phyloP scores from a whole-genome alignment of 2,888 invertebrate genomes.

The Plagodis pulveraria region DNA sequence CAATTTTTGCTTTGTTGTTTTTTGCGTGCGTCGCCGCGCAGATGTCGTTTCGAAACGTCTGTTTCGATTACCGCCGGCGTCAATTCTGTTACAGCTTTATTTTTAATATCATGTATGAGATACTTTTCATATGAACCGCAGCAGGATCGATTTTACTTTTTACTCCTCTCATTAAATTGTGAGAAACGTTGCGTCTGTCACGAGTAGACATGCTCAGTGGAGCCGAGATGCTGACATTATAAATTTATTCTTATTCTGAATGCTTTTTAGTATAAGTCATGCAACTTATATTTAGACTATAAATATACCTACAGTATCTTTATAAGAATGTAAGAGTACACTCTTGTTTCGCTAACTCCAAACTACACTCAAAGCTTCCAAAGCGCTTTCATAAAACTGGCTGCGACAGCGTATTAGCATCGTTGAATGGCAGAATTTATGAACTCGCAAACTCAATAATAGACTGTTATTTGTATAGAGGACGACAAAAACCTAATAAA shows the following conservation, averaged over 20 bases:
- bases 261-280: slow-evolving; percentile 1
- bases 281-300: slow-evolving; percentile 1
- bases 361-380: slow-evolving; percentile 24
- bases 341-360: slow-evolving; percentile 20
- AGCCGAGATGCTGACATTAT: background rate
- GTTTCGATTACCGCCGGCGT: slow-evolving; percentile 73
- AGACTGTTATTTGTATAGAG: slow-evolving; percentile 46
- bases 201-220: slow-evolving; percentile 1
- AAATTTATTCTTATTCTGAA: slow-evolving; percentile 1
- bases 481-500: slow-evolving; percentile 65
- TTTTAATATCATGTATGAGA: slow-evolving; percentile 70
- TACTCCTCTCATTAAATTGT: slow-evolving; percentile 44
- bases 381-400: slow-evolving; percentile 19
- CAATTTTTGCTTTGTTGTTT: slow-evolving; percentile 65
- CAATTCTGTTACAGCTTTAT: slow-evolving; percentile 74
- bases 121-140: slow-evolving; percentile 56
- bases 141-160: slow-evolving; percentile 50
- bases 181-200: slow-evolving; percentile 14
- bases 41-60: slow-evolving; percentile 69
- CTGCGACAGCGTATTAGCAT: slow-evolving; percentile 42
- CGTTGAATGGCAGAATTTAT: slow-evolving; percentile 42
- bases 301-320: background rate
- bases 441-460: slow-evolving; percentile 47
- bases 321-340: slow-evolving; percentile 6
- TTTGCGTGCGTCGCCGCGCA: slow-evolving; percentile 67